These are phyloP conservation scores for Meloe dianella DNA, from an alignment of 2,888 invertebrate species.

Conservation along the genomic window DNA sequence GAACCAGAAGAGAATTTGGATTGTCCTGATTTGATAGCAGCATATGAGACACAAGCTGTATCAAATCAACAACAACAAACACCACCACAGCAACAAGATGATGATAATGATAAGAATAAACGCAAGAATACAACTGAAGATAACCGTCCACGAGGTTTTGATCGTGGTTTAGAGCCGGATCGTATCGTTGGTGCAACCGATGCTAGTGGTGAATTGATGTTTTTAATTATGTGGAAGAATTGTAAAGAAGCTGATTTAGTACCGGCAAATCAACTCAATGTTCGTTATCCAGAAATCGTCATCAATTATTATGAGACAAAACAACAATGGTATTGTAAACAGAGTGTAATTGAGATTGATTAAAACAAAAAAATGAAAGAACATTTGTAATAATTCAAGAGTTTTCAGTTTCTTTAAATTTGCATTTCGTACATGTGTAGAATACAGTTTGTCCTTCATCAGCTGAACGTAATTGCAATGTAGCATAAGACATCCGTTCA, in stretches of 20 bases:
- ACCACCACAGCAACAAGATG: constrained; percentile 31
- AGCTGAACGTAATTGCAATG: constrained; percentile 92
- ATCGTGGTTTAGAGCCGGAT: constrained; percentile 79
- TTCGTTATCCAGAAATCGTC: constrained; percentile 67
- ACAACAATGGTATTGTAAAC: constrained; percentile 50
- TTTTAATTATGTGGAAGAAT: constrained; percentile 85
- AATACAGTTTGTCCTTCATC: constrained; percentile 99
- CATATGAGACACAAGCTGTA: constrained; percentile 51
- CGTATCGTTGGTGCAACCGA: constrained; percentile 90
- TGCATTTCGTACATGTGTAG: constrained; percentile 94
- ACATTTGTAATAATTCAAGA: constrained; percentile 60
- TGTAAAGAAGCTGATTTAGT: constrained; percentile 72
- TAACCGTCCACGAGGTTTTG: constrained; percentile 72
- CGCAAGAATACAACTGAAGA: constrained; percentile 57
- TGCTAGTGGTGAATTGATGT: constrained; percentile 85
- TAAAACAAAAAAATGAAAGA: constrained; percentile 26
- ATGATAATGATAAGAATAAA: constrained; percentile 50
- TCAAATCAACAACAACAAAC: constrained; percentile 19
- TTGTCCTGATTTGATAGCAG: constrained; percentile 73
- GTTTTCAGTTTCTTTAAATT: constrained; percentile 77
- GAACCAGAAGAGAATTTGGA: constrained; percentile 82
- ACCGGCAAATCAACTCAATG: constrained; percentile 66
- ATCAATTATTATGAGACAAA: constrained; percentile 69
- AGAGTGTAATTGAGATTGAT: constrained; percentile 53
- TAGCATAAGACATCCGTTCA: constrained; percentile 94